phyloP scores from a whole-genome alignment of 2,113 vertebrate species.

The Lepus timidus region DNA sequence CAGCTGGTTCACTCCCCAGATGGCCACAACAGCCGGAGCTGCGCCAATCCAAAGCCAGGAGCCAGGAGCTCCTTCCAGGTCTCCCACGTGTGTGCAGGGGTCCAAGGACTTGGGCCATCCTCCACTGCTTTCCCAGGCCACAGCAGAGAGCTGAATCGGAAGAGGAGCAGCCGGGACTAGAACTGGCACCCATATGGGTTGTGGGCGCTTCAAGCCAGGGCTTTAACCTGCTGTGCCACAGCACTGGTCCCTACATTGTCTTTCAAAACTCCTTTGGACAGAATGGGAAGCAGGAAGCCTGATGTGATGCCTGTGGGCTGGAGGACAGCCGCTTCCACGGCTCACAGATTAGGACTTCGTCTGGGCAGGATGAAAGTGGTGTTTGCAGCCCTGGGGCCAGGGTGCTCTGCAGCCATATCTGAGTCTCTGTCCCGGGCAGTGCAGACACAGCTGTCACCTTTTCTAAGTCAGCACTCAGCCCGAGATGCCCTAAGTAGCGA shows the following conservation, averaged over 20 bases:
- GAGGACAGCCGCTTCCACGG: background rate
- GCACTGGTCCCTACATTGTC: background rate
- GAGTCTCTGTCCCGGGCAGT: background rate
- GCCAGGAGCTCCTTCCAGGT: too few relatives aligned
- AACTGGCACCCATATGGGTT: too few relatives aligned
- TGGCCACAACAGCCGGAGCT: too few relatives aligned
- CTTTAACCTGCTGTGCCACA: too few relatives aligned
- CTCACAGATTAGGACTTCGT: background rate
- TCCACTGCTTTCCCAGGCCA: too few relatives aligned
- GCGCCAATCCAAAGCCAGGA: too few relatives aligned
- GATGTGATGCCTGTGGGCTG: background rate
- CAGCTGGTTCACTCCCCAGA: too few relatives aligned
- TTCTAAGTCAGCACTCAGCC: background rate
- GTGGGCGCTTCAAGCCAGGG: too few relatives aligned
- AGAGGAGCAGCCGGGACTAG: too few relatives aligned
- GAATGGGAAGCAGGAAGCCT: background rate
- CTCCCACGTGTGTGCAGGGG: too few relatives aligned
- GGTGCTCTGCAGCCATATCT: background rate
- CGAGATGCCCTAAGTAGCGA: background rate
- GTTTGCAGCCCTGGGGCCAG: background rate
- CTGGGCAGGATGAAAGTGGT: background rate
- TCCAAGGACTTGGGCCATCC: too few relatives aligned
- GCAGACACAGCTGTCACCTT: background rate
- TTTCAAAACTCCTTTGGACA: conserved; percentile 8
- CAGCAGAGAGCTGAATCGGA: too few relatives aligned